Conservation (phyloP, 2,888 invertebrate species). For the Euclidia mi region DNA sequence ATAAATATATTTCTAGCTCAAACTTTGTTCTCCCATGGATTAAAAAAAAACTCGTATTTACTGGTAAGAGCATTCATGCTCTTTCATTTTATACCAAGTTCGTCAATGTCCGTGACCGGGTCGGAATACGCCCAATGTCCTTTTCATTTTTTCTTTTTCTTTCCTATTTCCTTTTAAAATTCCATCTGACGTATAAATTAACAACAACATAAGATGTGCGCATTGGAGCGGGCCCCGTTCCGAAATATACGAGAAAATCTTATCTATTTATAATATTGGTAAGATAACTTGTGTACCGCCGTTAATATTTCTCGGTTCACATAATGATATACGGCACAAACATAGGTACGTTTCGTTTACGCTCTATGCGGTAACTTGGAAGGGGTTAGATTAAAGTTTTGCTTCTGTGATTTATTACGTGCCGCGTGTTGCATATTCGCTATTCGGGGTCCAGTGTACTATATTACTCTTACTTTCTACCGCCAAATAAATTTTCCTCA, state of each 20-base stretch:
- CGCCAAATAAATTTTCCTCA: slow-evolving; percentile 73
- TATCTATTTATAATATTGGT: slow-evolving; percentile 7
- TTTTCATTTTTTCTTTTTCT: too few species aligned
- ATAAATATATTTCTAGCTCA: too few species aligned
- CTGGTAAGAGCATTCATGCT: too few species aligned
- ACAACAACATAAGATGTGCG: too few species aligned
- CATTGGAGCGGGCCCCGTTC: too few species aligned
- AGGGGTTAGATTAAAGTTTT: slow-evolving; percentile 70
- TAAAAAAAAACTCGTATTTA: too few species aligned
- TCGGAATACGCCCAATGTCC: too few species aligned
- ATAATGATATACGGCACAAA: slow-evolving; percentile 42
- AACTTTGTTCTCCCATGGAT: too few species aligned
- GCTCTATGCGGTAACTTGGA: slow-evolving; percentile 46
- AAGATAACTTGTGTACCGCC: slow-evolving; percentile 17
- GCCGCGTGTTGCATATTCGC: slow-evolving; percentile 72
- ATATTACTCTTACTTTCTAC: slow-evolving; percentile 72
- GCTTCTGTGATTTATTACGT: slow-evolving; percentile 74
- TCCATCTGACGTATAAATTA: background rate
- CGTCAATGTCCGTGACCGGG: too few species aligned
- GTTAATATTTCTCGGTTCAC: slow-evolving; percentile 40
- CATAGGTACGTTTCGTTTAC: slow-evolving; percentile 51
- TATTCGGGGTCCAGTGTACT: slow-evolving; percentile 68
- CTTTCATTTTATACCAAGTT: too few species aligned
- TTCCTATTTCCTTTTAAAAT: too few species aligned
- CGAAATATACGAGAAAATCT: background rate